phyloP scores from a whole-genome alignment of 2,113 vertebrate species.

The Lepisosteus osseus region DNA sequence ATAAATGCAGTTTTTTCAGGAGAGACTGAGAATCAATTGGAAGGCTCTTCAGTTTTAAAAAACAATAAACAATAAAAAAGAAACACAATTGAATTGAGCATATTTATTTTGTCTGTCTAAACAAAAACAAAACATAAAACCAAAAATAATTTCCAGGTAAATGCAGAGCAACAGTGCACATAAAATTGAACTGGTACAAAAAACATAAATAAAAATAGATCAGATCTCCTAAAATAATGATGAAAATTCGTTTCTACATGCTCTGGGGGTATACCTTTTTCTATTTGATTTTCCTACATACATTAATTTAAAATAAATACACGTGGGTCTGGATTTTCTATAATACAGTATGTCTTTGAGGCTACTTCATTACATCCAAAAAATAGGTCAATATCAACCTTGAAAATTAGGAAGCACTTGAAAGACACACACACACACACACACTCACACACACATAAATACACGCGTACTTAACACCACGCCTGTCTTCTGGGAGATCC shows the following conservation, averaged over 20 bases:
- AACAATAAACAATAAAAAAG: too few species aligned
- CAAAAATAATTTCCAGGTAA: background rate
- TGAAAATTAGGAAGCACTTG: slow-evolving; percentile 51
- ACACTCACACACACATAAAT: slow-evolving; percentile 5
- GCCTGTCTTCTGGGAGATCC: slow-evolving; percentile 48
- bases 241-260: slow-evolving; percentile 37
- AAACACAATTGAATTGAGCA: background rate
- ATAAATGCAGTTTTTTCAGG: too few species aligned
- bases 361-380: slow-evolving; percentile 41
- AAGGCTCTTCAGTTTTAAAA: too few species aligned
- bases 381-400: slow-evolving; percentile 32
- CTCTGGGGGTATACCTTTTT: slow-evolving; percentile 26
- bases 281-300: slow-evolving; percentile 34
- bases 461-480: slow-evolving; percentile 14
- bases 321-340: slow-evolving; percentile 20
- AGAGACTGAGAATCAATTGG: too few species aligned
- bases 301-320: slow-evolving; percentile 31
- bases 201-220: slow-evolving; percentile 29
- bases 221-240: slow-evolving; percentile 32
- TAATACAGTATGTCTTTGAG: slow-evolving; percentile 37
- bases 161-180: background rate
- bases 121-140: background rate
- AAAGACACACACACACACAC: slow-evolving; percentile 26
- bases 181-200: slow-evolving; percentile 21
- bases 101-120: background rate